These are phyloP conservation scores for Leptopilina drosophilae DNA, from an alignment of 2,888 invertebrate species.

Conservation along the genomic window DNA sequence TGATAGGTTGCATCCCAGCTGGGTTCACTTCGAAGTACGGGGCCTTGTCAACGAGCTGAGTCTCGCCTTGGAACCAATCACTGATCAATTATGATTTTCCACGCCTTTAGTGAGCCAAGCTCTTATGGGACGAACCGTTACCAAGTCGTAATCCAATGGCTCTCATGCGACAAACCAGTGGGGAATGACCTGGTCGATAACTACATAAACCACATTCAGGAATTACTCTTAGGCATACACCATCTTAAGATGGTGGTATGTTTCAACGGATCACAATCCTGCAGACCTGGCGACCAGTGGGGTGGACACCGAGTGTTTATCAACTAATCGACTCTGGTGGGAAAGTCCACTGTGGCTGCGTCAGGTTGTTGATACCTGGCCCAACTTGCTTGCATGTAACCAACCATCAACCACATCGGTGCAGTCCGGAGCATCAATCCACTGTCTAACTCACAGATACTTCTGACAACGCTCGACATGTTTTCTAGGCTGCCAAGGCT, in stretches of 20 bases:
- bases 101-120: conserved; percentile 13
- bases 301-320: neutral
- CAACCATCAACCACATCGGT: neutral
- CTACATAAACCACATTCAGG: conserved; percentile 36
- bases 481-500: conserved; percentile 14
- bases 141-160: conserved; percentile 17
- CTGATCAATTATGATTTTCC: neutral
- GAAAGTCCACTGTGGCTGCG: neutral
- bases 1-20: conserved; percentile 5
- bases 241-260: conserved; percentile 1
- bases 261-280: conserved; percentile 15
- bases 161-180: neutral
- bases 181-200: conserved; percentile 31
- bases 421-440: neutral
- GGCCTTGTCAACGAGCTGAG: conserved; percentile 12
- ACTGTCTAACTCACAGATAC: neutral
- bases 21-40: neutral
- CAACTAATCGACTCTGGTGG: neutral
- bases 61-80: conserved; percentile 21
- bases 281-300: conserved; percentile 36
- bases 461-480: neutral
- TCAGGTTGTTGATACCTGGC: neutral
- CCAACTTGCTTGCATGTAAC: neutral
- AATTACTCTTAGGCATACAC: neutral
- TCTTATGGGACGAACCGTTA: conserved; percentile 27